phyloP scores from a whole-genome alignment of 2,888 invertebrate genomes.

The Nemotelus pantherinus region DNA sequence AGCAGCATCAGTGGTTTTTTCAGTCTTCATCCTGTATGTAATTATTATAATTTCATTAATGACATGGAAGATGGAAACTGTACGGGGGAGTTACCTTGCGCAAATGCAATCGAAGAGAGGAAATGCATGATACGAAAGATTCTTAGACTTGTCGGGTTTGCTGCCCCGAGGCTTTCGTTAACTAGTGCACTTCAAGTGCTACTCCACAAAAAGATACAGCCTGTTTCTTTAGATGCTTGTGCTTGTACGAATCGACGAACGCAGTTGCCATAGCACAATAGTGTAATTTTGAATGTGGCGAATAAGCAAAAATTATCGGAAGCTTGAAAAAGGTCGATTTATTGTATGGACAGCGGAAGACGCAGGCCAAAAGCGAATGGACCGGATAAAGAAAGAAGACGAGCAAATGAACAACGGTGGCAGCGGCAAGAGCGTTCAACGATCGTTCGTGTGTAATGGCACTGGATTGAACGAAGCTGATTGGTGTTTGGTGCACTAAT shows the following conservation, averaged over 20 bases:
- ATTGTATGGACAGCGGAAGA: conserved; percentile 5
- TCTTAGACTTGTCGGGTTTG: conserved; percentile 8
- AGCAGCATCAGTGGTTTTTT: conserved; percentile 14
- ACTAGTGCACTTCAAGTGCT: conserved; percentile 29
- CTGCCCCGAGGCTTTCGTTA: neutral
- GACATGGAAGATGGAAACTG: conserved; percentile 40
- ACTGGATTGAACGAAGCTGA: conserved; percentile 33
- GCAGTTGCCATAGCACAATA: neutral
- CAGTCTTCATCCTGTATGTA: conserved; percentile 42
- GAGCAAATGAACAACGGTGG: neutral
- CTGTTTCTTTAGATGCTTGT: neutral
- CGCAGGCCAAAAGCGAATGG: neutral
- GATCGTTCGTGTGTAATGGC: conserved; percentile 41
- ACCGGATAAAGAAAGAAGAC: conserved; percentile 6
- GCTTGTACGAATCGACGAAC: neutral
- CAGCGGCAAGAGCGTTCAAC: conserved; percentile 15
- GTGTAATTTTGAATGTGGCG: neutral
- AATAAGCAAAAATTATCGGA: conserved; percentile 27
- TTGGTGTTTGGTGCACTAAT: conserved; percentile 46
- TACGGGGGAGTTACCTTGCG: conserved; percentile 33
- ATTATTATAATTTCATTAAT: conserved; percentile 51
- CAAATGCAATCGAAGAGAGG: conserved; percentile 30
- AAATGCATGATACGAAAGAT: conserved; percentile 24
- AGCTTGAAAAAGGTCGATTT: conserved; percentile 26
- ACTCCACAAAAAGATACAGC: conserved; percentile 28